Conservation (phyloP, 2,888 invertebrate species). For the Harpalus rufipes region DNA sequence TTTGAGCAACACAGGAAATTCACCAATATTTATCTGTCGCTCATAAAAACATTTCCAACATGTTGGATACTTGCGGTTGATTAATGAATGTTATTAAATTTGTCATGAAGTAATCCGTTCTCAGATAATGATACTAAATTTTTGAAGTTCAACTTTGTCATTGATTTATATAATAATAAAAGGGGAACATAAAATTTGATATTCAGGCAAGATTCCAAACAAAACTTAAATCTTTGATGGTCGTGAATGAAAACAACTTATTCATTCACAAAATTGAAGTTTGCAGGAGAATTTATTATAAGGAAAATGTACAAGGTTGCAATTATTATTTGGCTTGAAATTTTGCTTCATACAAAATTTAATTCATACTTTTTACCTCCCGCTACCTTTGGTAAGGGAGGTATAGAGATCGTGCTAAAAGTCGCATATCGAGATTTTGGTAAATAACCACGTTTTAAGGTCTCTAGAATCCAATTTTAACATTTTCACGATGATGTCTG, state of each 20-base stretch:
- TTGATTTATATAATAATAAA: conserved; percentile 53
- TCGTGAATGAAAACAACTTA: neutral
- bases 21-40: neutral
- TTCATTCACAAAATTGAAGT: neutral
- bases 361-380: too few species aligned
- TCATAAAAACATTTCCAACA: neutral
- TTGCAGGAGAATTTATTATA: neutral
- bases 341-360: neutral
- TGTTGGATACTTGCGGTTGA: neutral
- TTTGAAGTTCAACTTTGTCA: conserved; percentile 14
- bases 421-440: too few species aligned
- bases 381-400: too few species aligned
- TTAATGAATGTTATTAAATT: conserved; percentile 4
- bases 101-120: neutral
- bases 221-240: conserved; percentile 12
- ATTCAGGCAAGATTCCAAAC: conserved; percentile 42
- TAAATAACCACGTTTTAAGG: too few species aligned
- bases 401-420: too few species aligned
- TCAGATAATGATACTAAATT: conserved; percentile 19
- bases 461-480: too few species aligned
- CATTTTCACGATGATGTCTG: too few species aligned
- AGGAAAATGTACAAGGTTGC: neutral
- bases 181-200: conserved; percentile 44
- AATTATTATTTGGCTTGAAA: neutral
- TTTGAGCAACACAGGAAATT: too few species aligned